Percentiles rank a stretch among this genome's conserved stretches.
Evolutionary conservation across 2,113 vertebrate genomes (phyloP).

Genomic region (Oceanites oceanicus): DNA sequence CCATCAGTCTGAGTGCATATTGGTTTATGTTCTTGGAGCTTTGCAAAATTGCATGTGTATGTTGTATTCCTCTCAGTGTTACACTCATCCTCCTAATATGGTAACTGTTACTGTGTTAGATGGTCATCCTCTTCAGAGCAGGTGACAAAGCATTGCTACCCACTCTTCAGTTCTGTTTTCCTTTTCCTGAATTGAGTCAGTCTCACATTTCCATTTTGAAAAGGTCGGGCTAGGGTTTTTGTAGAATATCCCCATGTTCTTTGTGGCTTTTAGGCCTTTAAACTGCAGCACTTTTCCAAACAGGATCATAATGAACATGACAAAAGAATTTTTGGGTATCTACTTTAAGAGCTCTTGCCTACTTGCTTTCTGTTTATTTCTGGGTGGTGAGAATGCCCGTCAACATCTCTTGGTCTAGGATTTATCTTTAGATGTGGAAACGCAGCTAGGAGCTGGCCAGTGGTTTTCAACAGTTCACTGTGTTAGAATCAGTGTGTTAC

Average conservation of each 20-base stretch:
- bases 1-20: background rate
- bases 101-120: background rate
- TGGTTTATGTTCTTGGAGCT: background rate
- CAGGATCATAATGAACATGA: background rate
- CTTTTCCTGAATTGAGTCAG: background rate
- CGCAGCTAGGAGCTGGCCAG: background rate
- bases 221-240: background rate
- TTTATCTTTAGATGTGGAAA: background rate
- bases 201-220: background rate
- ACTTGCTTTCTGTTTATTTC: background rate
- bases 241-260: background rate
- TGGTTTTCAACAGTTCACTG: background rate
- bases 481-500: background rate
- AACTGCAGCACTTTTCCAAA: background rate
- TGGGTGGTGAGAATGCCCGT: background rate
- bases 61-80: background rate
- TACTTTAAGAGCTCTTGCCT: background rate
- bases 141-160: background rate
- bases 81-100: background rate
- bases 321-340: background rate
- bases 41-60: background rate
- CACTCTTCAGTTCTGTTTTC: background rate
- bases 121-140: background rate
- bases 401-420: background rate
- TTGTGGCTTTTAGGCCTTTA: background rate